A percentile compares a stretch with the other conserved stretches of the same genome.
phyloP scores from a whole-genome alignment of 2,888 invertebrate species.

The Acanthococcus lagerstroemiae region DNA sequence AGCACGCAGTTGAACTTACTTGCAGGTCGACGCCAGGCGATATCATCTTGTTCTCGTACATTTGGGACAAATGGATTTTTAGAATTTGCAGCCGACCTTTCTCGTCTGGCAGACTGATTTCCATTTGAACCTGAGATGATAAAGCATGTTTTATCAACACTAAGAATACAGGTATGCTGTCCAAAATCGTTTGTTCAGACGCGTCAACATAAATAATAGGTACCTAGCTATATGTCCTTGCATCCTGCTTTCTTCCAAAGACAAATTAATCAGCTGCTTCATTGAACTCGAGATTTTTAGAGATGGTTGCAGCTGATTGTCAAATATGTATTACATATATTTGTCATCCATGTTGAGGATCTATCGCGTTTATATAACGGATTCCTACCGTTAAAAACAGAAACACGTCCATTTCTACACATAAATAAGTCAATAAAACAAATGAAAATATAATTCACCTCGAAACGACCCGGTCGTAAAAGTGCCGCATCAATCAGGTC shows the following conservation, averaged over 20 bases:
- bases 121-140: slow-evolving; percentile 64
- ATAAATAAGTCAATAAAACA: too few relatives aligned
- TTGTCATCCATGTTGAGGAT: too few relatives aligned
- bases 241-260: too few relatives aligned
- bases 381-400: too few relatives aligned
- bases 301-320: too few relatives aligned
- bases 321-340: too few relatives aligned
- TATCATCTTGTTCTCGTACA: slow-evolving; percentile 86
- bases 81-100: slow-evolving; percentile 87
- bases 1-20: slow-evolving; percentile 21
- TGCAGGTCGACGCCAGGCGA: slow-evolving; percentile 68
- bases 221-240: too few relatives aligned
- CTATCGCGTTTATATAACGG: too few relatives aligned
- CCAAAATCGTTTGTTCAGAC: not conserved
- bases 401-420: too few relatives aligned
- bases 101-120: slow-evolving; percentile 92
- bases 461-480: slow-evolving; percentile 88
- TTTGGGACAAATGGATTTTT: slow-evolving; percentile 87
- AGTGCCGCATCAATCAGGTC: slow-evolving; percentile 99
- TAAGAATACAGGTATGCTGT: not conserved
- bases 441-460: slow-evolving; percentile 52
- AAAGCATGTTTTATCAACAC: not conserved
- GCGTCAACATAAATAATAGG: too few relatives aligned
- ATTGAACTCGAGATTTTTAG: too few relatives aligned
- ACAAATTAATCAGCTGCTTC: too few relatives aligned